Percentiles rank a stretch among this genome's conserved stretches.
phyloP scores from a whole-genome alignment of 2,888 invertebrate species.

The Troides aeacus region DNA sequence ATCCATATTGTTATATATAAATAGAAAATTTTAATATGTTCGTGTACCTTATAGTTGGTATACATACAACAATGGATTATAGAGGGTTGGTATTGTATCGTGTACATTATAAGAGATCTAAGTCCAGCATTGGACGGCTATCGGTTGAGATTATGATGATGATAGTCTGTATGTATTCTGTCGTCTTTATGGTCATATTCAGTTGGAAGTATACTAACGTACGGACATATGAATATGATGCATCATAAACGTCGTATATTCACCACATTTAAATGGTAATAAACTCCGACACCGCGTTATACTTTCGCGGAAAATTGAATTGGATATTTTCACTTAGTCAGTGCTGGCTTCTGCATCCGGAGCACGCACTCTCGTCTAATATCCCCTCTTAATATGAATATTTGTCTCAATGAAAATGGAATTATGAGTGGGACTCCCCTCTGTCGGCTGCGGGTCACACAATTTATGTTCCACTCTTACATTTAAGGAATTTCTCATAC shows the following conservation, averaged over 20 bases:
- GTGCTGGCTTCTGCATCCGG: slow-evolving; percentile 52
- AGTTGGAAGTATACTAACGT: too few species aligned
- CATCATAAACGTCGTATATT: background rate
- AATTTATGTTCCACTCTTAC: slow-evolving; percentile 61
- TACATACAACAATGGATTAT: too few species aligned
- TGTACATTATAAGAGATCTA: too few species aligned
- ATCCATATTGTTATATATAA: too few species aligned
- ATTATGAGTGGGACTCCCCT: slow-evolving; percentile 64
- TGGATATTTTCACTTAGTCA: slow-evolving; percentile 48
- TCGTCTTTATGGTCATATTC: too few species aligned
- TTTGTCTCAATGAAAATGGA: slow-evolving; percentile 78
- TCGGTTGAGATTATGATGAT: too few species aligned
- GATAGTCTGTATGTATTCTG: too few species aligned
- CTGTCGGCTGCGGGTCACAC: slow-evolving; percentile 52
- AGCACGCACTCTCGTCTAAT: slow-evolving; percentile 59
- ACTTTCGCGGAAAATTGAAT: slow-evolving; percentile 48
- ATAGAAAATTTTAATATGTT: too few species aligned
- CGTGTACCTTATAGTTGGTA: too few species aligned
- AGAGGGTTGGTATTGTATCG: too few species aligned
- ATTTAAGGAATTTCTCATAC: slow-evolving; percentile 68
- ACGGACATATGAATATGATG: slow-evolving; percentile 10
- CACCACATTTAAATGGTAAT: slow-evolving; percentile 38
- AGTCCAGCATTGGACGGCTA: too few species aligned
- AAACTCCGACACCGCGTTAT: slow-evolving; percentile 44
- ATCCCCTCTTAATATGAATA: slow-evolving; percentile 66